Conservation (phyloP, 2,113 vertebrate species). For the Eulemur rufifrons region DNA sequence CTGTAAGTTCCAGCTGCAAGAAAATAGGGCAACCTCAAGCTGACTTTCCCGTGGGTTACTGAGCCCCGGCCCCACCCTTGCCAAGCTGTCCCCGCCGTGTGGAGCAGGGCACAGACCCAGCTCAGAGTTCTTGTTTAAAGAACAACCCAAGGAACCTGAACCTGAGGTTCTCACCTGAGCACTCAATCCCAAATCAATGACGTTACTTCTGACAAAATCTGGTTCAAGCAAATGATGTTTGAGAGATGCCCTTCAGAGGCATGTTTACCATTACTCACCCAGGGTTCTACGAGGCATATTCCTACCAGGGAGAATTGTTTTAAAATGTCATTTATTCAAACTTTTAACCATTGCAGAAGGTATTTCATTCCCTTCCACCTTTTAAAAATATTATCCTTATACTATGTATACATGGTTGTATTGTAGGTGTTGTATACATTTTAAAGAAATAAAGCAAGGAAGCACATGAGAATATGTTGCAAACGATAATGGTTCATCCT, state of each 20-base stretch:
- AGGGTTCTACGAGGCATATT: accelerated
- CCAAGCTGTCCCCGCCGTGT: background rate
- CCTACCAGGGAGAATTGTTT: background rate
- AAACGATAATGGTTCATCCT: background rate
- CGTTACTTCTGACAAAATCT: background rate
- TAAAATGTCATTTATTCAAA: background rate
- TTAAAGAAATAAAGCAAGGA: background rate
- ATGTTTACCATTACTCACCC: accelerated
- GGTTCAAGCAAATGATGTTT: background rate
- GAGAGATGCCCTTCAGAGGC: background rate
- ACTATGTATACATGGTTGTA: background rate
- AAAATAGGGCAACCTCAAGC: background rate
- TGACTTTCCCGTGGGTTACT: background rate
- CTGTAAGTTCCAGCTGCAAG: background rate
- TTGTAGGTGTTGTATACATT: background rate
- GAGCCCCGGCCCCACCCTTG: accelerated
- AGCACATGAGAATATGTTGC: background rate
- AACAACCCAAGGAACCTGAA: background rate
- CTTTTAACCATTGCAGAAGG: background rate
- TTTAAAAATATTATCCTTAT: background rate
- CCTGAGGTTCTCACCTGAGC: background rate
- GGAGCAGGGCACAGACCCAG: accelerated
- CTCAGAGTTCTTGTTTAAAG: no score
- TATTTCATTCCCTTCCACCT: background rate
- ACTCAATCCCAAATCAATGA: accelerated